These are phyloP conservation scores for Radopholus similis DNA, from an alignment of 1,140 invertebrate species.

Conservation along the genomic window DNA sequence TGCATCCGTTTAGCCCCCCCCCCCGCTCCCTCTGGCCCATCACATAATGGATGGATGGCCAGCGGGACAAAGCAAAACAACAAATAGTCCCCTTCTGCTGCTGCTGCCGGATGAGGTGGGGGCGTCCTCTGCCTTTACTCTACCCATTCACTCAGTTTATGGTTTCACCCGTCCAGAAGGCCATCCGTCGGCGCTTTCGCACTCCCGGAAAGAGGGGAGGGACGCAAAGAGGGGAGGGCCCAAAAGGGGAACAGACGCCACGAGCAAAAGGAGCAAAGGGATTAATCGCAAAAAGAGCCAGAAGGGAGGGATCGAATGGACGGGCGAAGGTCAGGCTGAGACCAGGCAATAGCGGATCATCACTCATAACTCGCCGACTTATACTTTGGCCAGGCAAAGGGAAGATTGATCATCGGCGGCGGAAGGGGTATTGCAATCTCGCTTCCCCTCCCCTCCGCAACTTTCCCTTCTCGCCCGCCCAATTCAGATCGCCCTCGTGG, in stretches of 20 bases:
- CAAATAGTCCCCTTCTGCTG: too few species aligned
- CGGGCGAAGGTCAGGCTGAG: not conserved
- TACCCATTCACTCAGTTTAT: too few species aligned
- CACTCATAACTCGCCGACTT: slow-evolving; percentile 1
- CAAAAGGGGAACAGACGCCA: not conserved
- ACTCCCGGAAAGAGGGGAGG: not conserved
- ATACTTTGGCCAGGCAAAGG: not conserved
- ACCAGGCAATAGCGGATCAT: not conserved
- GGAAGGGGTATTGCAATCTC: not conserved
- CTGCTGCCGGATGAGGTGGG: too few species aligned
- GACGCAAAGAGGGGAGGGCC: too few species aligned
- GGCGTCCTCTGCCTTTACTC: too few species aligned
- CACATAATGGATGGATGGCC: too few species aligned
- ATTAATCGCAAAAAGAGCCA: not conserved
- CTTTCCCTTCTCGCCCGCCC: not conserved
- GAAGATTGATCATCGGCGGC: not conserved
- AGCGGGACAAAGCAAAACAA: too few species aligned
- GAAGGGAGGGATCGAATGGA: not conserved
- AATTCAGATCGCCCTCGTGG: not conserved
- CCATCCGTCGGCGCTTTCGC: not conserved
- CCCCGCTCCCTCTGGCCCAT: too few species aligned
- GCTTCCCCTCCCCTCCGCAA: not conserved
- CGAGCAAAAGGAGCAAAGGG: not conserved
- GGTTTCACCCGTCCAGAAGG: not conserved
- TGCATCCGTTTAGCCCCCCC: too few species aligned